A percentile compares a stretch with the other conserved stretches of the same genome.
phyloP scores from a whole-genome alignment of 1,140 invertebrate genomes.

The Holotrichia oblita region DNA sequence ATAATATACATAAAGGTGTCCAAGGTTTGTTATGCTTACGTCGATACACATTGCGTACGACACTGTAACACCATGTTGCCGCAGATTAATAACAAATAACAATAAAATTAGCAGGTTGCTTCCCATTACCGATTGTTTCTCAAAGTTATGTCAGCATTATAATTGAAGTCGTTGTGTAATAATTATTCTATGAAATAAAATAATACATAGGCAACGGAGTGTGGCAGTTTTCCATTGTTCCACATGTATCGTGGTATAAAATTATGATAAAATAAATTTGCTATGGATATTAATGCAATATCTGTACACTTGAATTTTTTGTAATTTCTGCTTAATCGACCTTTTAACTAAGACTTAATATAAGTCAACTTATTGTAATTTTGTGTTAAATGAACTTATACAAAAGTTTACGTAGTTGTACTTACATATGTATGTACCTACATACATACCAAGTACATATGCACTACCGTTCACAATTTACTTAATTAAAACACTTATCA shows the following conservation, averaged over 20 bases:
- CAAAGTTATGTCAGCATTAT: constrained; percentile 17
- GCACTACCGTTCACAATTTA: too few relatives aligned
- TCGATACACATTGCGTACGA: constrained; percentile 4
- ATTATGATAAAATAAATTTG: constrained; percentile 1
- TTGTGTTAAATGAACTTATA: too few relatives aligned
- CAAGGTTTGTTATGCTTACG: constrained; percentile 15
- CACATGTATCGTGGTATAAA: neutral
- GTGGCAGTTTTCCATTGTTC: neutral
- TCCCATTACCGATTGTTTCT: constrained; percentile 11
- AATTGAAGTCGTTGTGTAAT: constrained; percentile 7
- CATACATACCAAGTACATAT: too few relatives aligned
- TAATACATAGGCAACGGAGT: neutral
- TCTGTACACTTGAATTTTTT: too few relatives aligned
- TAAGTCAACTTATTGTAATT: too few relatives aligned
- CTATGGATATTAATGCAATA: neutral
- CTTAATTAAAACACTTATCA: too few relatives aligned
- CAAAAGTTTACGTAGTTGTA: too few relatives aligned
- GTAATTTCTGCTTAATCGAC: too few relatives aligned
- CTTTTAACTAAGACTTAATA: too few relatives aligned
- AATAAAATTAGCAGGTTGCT: constrained; percentile 8
- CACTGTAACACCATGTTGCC: neutral
- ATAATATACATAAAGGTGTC: neutral
- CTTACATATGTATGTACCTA: too few relatives aligned
- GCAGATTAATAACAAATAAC: constrained; percentile 12
- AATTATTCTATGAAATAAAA: constrained; percentile 2